A percentile compares a stretch with the other conserved stretches of the same genome.
Evolutionary conservation across 2,113 vertebrate species (phyloP).

Genomic region (Chamaea fasciata): DNA sequence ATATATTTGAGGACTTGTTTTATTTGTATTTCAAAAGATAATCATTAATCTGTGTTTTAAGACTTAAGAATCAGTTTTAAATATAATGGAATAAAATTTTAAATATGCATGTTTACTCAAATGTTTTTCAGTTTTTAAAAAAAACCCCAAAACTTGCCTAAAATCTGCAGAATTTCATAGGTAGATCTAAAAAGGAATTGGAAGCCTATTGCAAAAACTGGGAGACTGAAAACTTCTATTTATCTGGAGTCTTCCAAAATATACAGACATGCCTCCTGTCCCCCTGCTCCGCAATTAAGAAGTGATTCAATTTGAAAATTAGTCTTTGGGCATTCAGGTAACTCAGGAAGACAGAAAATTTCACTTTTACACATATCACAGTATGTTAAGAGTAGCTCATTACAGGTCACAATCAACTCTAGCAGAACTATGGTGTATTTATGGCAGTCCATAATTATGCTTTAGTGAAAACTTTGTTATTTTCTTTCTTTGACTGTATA

Average conservation of each 20-base stretch:
- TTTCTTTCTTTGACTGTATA: background rate
- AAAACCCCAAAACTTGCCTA: background rate
- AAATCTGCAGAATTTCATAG: background rate
- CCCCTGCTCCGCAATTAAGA: fast-evolving
- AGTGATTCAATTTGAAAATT: background rate
- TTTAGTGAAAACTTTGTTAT: background rate
- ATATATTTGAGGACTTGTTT: background rate
- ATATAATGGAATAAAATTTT: background rate
- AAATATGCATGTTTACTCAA: background rate
- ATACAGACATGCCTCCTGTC: fast-evolving
- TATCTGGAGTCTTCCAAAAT: background rate
- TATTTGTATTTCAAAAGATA: background rate
- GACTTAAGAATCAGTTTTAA: background rate
- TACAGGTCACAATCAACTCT: background rate
- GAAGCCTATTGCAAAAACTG: background rate
- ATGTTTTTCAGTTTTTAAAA: background rate
- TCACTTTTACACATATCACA: background rate
- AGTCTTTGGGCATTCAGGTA: background rate
- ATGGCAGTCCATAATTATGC: background rate
- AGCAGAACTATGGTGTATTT: background rate
- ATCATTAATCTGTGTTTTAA: background rate
- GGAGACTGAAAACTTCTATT: background rate
- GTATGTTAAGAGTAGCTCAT: background rate
- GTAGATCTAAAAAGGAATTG: background rate
- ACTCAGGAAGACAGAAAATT: background rate